Percentiles rank a stretch among this genome's conserved stretches.
Evolutionary conservation across 2,797 vertebrate species (phyloP).

Genomic region (Anguilla megastoma): DNA sequence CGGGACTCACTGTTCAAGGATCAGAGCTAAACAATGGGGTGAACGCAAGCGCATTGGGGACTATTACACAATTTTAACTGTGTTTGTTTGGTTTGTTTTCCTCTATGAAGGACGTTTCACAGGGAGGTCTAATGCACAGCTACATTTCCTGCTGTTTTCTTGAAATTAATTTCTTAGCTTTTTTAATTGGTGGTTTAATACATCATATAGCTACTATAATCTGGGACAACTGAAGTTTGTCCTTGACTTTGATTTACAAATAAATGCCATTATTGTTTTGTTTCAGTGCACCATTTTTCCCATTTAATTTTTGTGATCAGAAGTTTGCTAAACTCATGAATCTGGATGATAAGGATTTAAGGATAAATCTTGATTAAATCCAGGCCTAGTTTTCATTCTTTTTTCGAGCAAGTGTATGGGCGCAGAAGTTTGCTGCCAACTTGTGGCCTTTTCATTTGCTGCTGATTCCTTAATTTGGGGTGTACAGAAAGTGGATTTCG

Average conservation of each 20-base stretch:
- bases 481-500: constrained; percentile 93
- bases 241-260: neutral
- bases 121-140: neutral
- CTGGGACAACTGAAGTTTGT: neutral
- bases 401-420: too few species aligned
- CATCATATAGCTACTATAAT: neutral
- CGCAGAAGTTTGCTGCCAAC: neutral
- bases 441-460: neutral
- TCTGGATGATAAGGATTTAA: too few species aligned
- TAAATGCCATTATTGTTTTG: neutral
- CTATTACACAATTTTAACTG: neutral
- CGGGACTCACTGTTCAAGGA: neutral
- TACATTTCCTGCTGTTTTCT: neutral
- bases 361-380: too few species aligned
- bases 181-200: neutral
- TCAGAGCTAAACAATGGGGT: neutral
- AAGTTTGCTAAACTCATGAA: too few species aligned
- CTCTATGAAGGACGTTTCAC: neutral
- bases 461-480: constrained; percentile 70
- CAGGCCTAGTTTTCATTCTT: too few species aligned
- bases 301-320: neutral
- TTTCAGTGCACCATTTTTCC: neutral
- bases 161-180: neutral
- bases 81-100: neutral
- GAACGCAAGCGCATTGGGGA: neutral